Evolutionary conservation across 2,797 vertebrate genomes (phyloP).

Genomic region (Benthosema pterotum): DNA sequence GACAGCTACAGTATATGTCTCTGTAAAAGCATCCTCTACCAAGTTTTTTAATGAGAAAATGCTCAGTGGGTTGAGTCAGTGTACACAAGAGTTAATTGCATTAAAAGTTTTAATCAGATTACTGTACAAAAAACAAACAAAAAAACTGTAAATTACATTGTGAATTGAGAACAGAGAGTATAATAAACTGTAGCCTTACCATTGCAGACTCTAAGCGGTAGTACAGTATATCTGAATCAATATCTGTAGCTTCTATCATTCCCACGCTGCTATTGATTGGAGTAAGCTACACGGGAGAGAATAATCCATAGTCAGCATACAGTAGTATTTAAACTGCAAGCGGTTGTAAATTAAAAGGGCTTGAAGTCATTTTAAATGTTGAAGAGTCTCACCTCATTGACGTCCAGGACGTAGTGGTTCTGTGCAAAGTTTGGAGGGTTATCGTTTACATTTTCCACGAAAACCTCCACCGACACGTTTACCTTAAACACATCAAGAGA

Average conservation of each 20-base stretch:
- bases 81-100: too few relatives aligned
- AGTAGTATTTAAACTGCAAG: conserved; percentile 15
- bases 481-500: conserved; percentile 54
- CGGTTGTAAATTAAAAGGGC: background rate
- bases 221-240: conserved; percentile 76
- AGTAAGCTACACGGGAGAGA: conserved; percentile 60
- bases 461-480: conserved; percentile 72
- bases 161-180: too few relatives aligned
- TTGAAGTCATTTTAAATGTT: too few relatives aligned
- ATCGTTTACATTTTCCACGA: conserved; percentile 80
- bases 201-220: conserved; percentile 75
- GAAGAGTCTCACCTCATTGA: conserved; percentile 77
- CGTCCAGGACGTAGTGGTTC: conserved; percentile 70
- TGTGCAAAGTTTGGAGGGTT: conserved; percentile 79
- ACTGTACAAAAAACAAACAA: too few relatives aligned
- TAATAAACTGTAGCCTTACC: conserved; percentile 66
- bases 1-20: too few relatives aligned
- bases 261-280: conserved; percentile 75
- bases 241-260: conserved; percentile 75
- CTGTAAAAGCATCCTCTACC: too few relatives aligned
- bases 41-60: too few relatives aligned
- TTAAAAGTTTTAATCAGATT: too few relatives aligned
- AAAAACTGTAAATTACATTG: too few relatives aligned
- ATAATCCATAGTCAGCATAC: background rate
- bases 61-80: too few relatives aligned